Conservation (phyloP, 2,113 vertebrate genomes). For the Psittacula cyanocephala region DNA sequence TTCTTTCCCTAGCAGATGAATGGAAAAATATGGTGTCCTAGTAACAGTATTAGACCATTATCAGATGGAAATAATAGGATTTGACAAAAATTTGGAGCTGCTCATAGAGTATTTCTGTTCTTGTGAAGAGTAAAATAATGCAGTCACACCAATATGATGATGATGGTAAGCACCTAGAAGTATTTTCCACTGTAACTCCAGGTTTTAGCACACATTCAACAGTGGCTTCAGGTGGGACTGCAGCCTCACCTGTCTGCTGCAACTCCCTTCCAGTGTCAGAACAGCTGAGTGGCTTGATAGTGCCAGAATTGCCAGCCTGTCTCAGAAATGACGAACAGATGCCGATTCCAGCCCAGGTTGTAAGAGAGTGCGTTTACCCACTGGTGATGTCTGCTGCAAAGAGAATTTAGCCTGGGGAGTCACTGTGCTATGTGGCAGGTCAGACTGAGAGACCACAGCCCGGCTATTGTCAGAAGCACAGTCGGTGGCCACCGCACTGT, state of each 20-base stretch:
- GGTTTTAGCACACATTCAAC: accelerated
- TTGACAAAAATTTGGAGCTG: not conserved
- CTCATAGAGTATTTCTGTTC: not conserved
- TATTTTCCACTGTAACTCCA: not conserved
- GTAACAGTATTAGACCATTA: not conserved
- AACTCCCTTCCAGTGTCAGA: accelerated
- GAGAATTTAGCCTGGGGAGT: not conserved
- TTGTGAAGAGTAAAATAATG: not conserved
- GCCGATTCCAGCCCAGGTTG: not conserved
- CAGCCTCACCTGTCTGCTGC: not conserved
- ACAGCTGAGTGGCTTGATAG: not conserved
- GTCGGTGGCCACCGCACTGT: not conserved
- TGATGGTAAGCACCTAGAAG: not conserved
- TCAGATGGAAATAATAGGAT: not conserved
- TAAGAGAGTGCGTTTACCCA: not conserved
- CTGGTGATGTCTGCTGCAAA: not conserved
- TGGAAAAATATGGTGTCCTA: not conserved
- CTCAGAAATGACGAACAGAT: not conserved
- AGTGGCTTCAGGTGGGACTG: not conserved
- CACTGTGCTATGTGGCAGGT: not conserved
- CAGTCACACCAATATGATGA: not conserved
- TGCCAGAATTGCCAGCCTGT: not conserved
- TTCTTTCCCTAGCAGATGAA: not conserved
- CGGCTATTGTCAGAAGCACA: not conserved
- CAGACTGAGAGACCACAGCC: not conserved